Evolutionary conservation across 1,140 invertebrate species (phyloP), one percentile per base, ranked within the genome.

Genomic region (Drosophila azteca): DNA sequence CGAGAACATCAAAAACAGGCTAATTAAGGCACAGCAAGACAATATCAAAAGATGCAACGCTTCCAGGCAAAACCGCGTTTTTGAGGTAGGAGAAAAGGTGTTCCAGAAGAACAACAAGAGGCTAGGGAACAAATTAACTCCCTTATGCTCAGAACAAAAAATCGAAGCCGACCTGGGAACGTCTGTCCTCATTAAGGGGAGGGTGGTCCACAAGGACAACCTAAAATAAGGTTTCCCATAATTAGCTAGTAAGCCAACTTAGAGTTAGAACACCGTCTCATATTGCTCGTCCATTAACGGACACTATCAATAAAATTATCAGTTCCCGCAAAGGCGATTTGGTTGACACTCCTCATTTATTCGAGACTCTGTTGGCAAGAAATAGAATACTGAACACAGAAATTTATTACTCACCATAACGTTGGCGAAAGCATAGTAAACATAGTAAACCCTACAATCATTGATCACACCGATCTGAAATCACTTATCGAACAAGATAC

Each of bases 101-200:
- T 39, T 31, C 44, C 43, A 39, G 26, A 55, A 64, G 52, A 54
- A 58, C 26, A 58, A 58, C 29, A 58, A 35, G 55, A 31, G 29
- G 29, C 51, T 75, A 41, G 48, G 58, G 8, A 70, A 75, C 22
- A 77, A 71, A 51, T 46, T 77, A 1, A 52, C 51, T 4, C 35
- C 62, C 3, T 31, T 71, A 13, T 71, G 26, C 15, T 7, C 44
- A 6, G 62, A 77, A 9, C 51, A 50, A 31, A 6, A 6, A 9
- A 26, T 77, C 5, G 2, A 77, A 41, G 62, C 57, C 15, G 68
- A 77, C 61, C 13, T 66, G 35, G 67, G 54, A 44, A 63, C 60
- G 45, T 29, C 59, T 6, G 59, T 69, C 17, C 50, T 69, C 13
- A 51, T 69, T 44, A 69, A 43, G 54, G 60, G 53, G 67, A 63